Base-by-base conservation (phyloP, 2,888 invertebrate species). In the Drosophila pseudotalamancana region DNA sequence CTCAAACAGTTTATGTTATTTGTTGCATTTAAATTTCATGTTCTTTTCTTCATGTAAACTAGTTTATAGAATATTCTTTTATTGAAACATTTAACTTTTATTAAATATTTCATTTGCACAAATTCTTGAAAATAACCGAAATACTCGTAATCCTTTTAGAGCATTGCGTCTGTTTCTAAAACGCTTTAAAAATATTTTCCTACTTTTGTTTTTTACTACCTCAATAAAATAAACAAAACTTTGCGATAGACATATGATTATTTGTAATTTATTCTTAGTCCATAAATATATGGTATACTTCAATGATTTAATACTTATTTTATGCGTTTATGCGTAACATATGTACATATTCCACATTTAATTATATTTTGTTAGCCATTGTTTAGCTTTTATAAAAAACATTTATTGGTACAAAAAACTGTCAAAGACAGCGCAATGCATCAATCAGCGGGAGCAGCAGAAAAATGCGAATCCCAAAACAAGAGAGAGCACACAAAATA, bases 341-440 rank as follows among this genome's bases (percentile, higher is more conserved):
- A 19, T 40, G 31, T 39, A 14, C 12, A 48, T 67, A 31, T 62
- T 66, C 55, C 19, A 72, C 50, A 35, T 59, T 29, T 21, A 32
- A 31, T 48, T 32, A 40, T 19, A 31, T 46, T 42, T 62, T 53
- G 23, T 45, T 55, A 9, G 40, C 32, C 18, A 56, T 59, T 83
- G 59, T 59, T 86, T 72, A 79, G 72, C 51, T 63, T 63, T 51
- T 45, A 62, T 55, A 61, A 74, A 77, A 62, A 77, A 77, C 84
- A 83, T 76, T 78, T 72, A 62, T 76, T 80, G 63, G 54, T 49
- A 39, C 60, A 74, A 65, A 71, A 85, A 85, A 79, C 71, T 80
- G 84, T 72, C 78, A 83, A 87, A 87, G 59, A 45, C 84, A 87
- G 68, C 37, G 72, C 42, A 66, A 67, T 59, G 63, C 67, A 78